Evolutionary conservation across 2,888 invertebrate species (phyloP).

Genomic region (Charanyca ferruginea): DNA sequence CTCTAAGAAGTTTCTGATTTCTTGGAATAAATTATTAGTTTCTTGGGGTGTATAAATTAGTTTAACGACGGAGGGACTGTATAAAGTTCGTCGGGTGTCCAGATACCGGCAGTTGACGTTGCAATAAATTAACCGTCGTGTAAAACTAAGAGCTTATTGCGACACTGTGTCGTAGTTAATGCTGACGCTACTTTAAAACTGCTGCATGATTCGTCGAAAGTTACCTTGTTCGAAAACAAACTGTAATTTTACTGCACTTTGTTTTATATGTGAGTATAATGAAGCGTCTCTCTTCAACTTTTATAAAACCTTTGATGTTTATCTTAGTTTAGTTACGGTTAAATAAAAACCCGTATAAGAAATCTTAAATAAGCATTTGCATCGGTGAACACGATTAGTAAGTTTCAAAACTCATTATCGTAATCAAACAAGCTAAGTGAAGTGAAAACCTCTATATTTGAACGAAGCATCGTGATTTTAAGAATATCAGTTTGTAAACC

Average conservation of each 20-base stretch:
- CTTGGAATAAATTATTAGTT: slow-evolving; percentile 38
- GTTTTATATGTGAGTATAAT: slow-evolving; percentile 40
- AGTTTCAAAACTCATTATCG: slow-evolving; percentile 13
- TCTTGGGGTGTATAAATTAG: slow-evolving; percentile 45
- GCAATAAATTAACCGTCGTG: slow-evolving; percentile 63
- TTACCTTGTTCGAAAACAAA: slow-evolving; percentile 51
- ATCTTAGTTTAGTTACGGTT: slow-evolving; percentile 7
- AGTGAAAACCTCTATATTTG: slow-evolving; percentile 10
- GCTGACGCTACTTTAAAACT: slow-evolving; percentile 30
- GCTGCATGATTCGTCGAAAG: slow-evolving; percentile 38
- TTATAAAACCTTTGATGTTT: slow-evolving; percentile 34
- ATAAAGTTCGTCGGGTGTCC: slow-evolving; percentile 60
- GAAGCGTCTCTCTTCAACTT: slow-evolving; percentile 7
- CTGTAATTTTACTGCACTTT: slow-evolving; percentile 36
- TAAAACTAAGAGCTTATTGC: slow-evolving; percentile 50
- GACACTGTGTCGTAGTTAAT: slow-evolving; percentile 41
- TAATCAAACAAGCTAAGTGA: slow-evolving; percentile 11
- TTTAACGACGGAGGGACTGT: slow-evolving; percentile 54
- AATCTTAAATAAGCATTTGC: slow-evolving; percentile 7
- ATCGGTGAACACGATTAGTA: background rate
- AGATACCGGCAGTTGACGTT: slow-evolving; percentile 59
- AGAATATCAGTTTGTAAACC: slow-evolving; percentile 28
- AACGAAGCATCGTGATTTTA: slow-evolving; percentile 6
- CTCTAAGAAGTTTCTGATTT: slow-evolving; percentile 25
- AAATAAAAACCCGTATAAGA: background rate